Evolutionary conservation across 2,888 invertebrate species (phyloP).

Genomic region (Drosophila histrio): DNA sequence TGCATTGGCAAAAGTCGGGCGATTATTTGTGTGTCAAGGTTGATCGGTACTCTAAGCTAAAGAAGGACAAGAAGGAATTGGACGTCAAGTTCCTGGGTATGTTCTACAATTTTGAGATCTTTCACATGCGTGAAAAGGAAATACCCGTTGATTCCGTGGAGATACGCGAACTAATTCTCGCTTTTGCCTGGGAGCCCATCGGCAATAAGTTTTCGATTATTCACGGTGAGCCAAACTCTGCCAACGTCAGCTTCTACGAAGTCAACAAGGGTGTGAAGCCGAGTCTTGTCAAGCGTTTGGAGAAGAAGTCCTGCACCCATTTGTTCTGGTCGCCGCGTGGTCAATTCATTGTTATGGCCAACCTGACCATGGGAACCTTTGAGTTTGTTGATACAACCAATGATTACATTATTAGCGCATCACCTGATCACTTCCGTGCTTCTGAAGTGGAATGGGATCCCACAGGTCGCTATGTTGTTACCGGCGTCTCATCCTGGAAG

Average conservation of each 20-base stretch:
- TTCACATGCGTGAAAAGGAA: conserved; percentile 98
- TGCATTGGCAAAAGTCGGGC: conserved; percentile 99
- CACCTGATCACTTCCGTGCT: conserved; percentile 95
- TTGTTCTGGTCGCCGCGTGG: conserved; percentile 98
- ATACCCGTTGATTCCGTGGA: conserved; percentile 99
- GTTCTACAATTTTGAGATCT: conserved; percentile 99
- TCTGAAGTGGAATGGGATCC: conserved; percentile 99
- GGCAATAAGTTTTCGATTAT: conserved; percentile 98
- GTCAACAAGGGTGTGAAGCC: conserved; percentile 96
- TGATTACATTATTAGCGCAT: conserved; percentile 97
- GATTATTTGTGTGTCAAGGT: conserved; percentile 98
- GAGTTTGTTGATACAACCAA: conserved; percentile 97
- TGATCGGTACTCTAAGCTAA: conserved; percentile 93
- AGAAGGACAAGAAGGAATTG: conserved; percentile 95
- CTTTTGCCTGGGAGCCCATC: conserved; percentile 99
- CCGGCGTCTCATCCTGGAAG: conserved; percentile 97
- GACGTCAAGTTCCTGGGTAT: conserved; percentile 98
- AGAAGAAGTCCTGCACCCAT: conserved; percentile 95
- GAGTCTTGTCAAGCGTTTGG: conserved; percentile 92
- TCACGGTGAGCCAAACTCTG: conserved; percentile 92
- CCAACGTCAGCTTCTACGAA: conserved; percentile 96
- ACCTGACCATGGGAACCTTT: conserved; percentile 93
- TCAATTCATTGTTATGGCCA: conserved; percentile 97
- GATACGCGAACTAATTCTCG: conserved; percentile 95
- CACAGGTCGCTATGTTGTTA: conserved; percentile 98